Evolutionary conservation across 2,888 invertebrate genomes (phyloP).

Genomic region (Ectobius pallidus): DNA sequence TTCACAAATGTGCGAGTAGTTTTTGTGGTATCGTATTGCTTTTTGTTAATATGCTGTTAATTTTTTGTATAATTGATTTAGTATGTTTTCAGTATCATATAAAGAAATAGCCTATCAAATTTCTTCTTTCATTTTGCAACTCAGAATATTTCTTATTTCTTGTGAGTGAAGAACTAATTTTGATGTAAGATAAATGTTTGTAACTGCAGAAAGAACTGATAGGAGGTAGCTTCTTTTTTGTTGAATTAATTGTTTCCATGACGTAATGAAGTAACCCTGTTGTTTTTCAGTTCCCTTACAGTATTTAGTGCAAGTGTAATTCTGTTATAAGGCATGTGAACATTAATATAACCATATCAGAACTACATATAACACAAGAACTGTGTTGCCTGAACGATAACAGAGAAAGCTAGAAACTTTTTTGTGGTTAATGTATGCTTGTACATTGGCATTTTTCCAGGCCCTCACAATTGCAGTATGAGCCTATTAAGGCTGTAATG

Average conservation of each 20-base stretch:
- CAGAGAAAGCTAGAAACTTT: slow-evolving; percentile 3
- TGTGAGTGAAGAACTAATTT: too few relatives aligned
- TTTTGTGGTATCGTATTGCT: not conserved
- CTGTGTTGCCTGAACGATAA: slow-evolving; percentile 2
- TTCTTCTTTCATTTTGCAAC: too few relatives aligned
- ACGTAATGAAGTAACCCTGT: not conserved
- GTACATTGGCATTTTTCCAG: slow-evolving; percentile 14
- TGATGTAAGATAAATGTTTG: too few relatives aligned
- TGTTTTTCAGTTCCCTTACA: not conserved
- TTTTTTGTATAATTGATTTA: not conserved
- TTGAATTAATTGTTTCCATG: not conserved
- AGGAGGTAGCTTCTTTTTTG: slow-evolving; percentile 8
- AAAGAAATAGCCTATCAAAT: too few relatives aligned
- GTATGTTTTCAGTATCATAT: not conserved
- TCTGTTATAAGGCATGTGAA: slow-evolving; percentile 29
- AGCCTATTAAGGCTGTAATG: not conserved
- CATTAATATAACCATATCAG: slow-evolving; percentile 37
- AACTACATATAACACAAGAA: slow-evolving; percentile 28
- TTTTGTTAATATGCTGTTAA: not conserved
- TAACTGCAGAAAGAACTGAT: not conserved
- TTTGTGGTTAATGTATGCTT: slow-evolving; percentile 17
- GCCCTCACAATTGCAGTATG: not conserved
- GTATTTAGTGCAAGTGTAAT: too few relatives aligned
- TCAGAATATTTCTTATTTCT: too few relatives aligned
- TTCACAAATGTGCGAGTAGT: not conserved